Percentiles rank a stretch among this genome's conserved stretches.
These are phyloP conservation scores for Ptiloglossa arizonensis DNA, from an alignment of 1,140 invertebrate species.

Conservation along the genomic window DNA sequence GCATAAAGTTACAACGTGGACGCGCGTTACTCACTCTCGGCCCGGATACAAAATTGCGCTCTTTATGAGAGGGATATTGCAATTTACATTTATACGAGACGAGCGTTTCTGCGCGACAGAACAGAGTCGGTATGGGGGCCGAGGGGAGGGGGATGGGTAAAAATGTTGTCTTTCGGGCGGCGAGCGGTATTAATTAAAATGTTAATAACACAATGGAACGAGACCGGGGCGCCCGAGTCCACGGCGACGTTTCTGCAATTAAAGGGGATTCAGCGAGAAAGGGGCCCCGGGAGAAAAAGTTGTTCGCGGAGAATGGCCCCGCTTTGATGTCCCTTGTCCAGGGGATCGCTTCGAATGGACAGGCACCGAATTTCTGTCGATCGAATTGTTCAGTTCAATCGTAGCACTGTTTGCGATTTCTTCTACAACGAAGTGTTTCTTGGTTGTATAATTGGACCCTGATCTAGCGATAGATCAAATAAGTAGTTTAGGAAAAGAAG, in stretches of 20 bases:
- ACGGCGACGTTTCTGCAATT: slow-evolving; percentile 12
- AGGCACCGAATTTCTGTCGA: no score
- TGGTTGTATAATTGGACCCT: no score
- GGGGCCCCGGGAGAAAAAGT: slow-evolving; percentile 8
- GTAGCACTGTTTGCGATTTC: no score
- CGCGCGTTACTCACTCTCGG: slow-evolving; percentile 4
- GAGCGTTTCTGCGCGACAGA: background rate
- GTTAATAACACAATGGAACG: slow-evolving; percentile 30
- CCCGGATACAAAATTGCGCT: slow-evolving; percentile 27
- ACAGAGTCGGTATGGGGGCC: background rate
- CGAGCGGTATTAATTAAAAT: slow-evolving; percentile 41
- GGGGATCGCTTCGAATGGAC: slow-evolving; percentile 30
- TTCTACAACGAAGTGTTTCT: no score
- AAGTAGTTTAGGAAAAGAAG: no score
- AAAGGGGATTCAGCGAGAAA: slow-evolving; percentile 1
- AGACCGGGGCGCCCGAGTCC: background rate
- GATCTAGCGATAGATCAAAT: no score
- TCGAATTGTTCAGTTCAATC: no score
- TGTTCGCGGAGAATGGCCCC: no score
- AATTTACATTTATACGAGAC: slow-evolving; percentile 48
- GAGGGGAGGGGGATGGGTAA: background rate
- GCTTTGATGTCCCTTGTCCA: slow-evolving; percentile 41
- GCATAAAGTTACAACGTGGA: slow-evolving; percentile 20
- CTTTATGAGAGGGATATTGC: slow-evolving; percentile 39
- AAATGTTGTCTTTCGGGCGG: background rate